These are phyloP conservation scores for Uloborus diversus DNA, from an alignment of 1,140 invertebrate genomes.

Conservation along the genomic window DNA sequence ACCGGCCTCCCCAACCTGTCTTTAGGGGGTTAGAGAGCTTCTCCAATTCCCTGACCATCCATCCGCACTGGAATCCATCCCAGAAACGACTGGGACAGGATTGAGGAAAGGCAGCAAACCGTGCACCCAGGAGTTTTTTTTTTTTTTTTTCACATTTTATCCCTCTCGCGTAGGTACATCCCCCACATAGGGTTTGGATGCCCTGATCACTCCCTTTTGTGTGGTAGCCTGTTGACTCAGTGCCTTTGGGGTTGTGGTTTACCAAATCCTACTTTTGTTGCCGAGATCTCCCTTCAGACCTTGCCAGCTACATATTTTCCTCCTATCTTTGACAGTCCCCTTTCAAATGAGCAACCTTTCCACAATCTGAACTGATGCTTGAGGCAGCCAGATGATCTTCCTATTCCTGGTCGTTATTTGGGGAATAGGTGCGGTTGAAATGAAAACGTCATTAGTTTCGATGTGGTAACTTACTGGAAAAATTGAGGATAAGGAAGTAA, in stretches of 20 bases:
- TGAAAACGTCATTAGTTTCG: too few relatives aligned
- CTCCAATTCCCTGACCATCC: constrained; percentile 1
- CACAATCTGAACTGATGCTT: too few relatives aligned
- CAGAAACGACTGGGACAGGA: not conserved
- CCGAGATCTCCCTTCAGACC: not conserved
- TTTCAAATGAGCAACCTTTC: too few relatives aligned
- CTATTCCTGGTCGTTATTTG: too few relatives aligned
- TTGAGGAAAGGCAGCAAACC: constrained; percentile 31
- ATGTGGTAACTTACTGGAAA: too few relatives aligned
- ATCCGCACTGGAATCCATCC: constrained; percentile 31
- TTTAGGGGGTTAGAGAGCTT: not conserved
- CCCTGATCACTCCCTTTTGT: not conserved
- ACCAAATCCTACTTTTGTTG: constrained; percentile 46
- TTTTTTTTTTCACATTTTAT: not conserved
- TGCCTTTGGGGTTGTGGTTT: constrained; percentile 27
- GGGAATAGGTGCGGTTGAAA: too few relatives aligned
- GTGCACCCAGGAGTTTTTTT: not conserved
- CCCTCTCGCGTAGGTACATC: not conserved
- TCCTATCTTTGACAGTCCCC: not conserved
- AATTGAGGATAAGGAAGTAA: too few relatives aligned
- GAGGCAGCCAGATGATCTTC: too few relatives aligned
- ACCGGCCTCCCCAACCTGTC: constrained; percentile 1
- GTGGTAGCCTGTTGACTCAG: constrained; percentile 33
- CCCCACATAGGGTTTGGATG: not conserved
- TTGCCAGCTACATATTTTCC: not conserved